Percentiles rank a stretch among this genome's conserved stretches.
These are phyloP conservation scores for Papilio dardanus DNA, from an alignment of 1,140 invertebrate species.

Conservation along the genomic window DNA sequence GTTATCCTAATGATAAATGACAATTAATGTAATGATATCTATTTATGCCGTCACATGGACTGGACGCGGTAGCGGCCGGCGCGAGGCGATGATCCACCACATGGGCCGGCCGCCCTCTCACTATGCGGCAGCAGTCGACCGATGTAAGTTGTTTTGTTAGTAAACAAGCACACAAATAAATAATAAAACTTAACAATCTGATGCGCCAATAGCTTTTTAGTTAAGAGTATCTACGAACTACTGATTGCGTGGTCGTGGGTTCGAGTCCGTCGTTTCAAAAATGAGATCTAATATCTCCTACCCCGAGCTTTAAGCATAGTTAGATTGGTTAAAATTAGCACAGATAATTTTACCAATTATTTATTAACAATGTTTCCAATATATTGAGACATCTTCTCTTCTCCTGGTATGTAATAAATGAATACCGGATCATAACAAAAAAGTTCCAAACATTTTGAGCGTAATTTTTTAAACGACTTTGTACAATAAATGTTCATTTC, in stretches of 20 bases:
- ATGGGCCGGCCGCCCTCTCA: constrained; percentile 72
- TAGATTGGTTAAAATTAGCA: too few relatives aligned
- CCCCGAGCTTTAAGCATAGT: too few relatives aligned
- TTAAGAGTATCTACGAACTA: not conserved
- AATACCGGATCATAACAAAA: too few relatives aligned
- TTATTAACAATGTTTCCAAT: too few relatives aligned
- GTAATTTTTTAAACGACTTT: not conserved
- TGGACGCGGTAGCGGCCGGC: constrained; percentile 55
- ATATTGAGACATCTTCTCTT: too few relatives aligned
- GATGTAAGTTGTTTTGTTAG: constrained; percentile 57
- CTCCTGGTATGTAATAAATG: too few relatives aligned
- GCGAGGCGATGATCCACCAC: constrained; percentile 72
- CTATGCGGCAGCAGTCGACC: constrained; percentile 75
- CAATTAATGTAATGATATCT: constrained; percentile 17
- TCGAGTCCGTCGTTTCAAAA: too few relatives aligned
- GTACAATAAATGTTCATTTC: constrained; percentile 2
- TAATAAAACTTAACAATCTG: not conserved
- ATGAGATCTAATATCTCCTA: too few relatives aligned
- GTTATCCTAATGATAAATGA: too few relatives aligned
- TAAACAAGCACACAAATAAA: not conserved
- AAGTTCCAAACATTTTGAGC: not conserved
- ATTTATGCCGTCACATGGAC: constrained; percentile 53
- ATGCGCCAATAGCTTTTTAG: not conserved
- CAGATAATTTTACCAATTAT: too few relatives aligned
- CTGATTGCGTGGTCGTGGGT: too few relatives aligned